Evolutionary conservation across 2,888 invertebrate species (phyloP), one percentile per base, ranked within the genome.

Genomic region (Conus canariensis): DNA sequence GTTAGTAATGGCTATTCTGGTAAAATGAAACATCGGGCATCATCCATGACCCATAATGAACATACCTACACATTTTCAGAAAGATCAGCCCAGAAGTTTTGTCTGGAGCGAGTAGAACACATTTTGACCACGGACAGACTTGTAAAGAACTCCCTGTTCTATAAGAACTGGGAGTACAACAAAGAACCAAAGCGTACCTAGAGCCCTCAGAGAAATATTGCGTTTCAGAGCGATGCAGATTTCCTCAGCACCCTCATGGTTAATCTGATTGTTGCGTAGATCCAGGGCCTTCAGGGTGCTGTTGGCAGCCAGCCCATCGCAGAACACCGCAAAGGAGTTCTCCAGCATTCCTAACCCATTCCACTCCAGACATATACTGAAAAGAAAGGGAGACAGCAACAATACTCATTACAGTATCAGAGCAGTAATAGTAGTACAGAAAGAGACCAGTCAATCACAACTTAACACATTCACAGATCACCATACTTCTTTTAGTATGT

Each of bases 181-280:
- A 45, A 4, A 45, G 45, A 45, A 45, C 45, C 45, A 45, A 7
- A 86, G 1, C 25, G 91, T 92, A 96, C 96, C 96, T 87, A 96
- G 90, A 56, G 94, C 93, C 90, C 94, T 93, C 64, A 96, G 93
- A 83, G 94, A 94, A 16, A 93, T 93, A 92, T 96, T 96, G 60
- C 95, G 92, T 90, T 96, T 95, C 22, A 96, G 93, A 0, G 95
- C 94, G 30, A 94, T 90, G 25, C 95, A 94, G 7, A 96, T 91
- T 88, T 96, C 96, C 22, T 94, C 92, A 0, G 96, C 95, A 25
- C 96, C 95, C 80, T 95, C 95, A 92, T 96, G 96, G 83, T 94
- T 96, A 87, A 96, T 95, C 92, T 96, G 96, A 91, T 96, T 96
- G 94, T 96, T 96, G 45, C 96, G 93, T n/a, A 96, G 93, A 90